Base-by-base conservation (phyloP, 2,113 vertebrate species). In the Parotia lawesii region DNA sequence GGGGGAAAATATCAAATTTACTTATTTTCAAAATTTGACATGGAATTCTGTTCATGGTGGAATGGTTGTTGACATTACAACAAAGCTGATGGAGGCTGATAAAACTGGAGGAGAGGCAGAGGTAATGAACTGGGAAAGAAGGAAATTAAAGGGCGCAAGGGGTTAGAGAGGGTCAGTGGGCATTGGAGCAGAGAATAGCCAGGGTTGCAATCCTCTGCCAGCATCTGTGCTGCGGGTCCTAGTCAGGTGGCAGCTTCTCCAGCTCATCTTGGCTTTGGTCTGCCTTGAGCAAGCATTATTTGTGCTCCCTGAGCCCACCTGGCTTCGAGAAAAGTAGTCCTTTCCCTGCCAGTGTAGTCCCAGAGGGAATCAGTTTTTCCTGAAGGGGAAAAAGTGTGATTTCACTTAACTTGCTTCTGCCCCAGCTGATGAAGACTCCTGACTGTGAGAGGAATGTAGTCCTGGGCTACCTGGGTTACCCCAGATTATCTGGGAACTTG, bases 361-460 rank as follows among this genome's bases (percentile, higher is more conserved):
- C 33, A n/a, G 23, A 37, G 31, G n/a, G 16, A 74, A 40, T 67
- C 44, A 42, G 23, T 47, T 75, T 9, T 40, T 85, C 29, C 24
- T 65, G 44, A 75, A 27, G 12, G 7, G 13, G 19, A 76, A 65
- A 37, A 84, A 33, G 20, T 12, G 13, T 72, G 50, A 42, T 79
- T 91, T 82, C n/a, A 60, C 29, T 16, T 31, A 75, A 21, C 12
- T 67, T 83, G 13, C 13, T 47, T 58, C 48, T 87, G 38, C 29
- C 33, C 22, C 5, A 9, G 33, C 25, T 70, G 62, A 50, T 87
- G 37, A 76, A 20, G 38, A 17, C 17, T 64, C n/a, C 37, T 64
- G 75, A 47, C 23, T 47, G 54, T 0, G 0, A 69, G 28, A 9
- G 10, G 6, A 37, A 16, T 18, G 17, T 76, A 54, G 27, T 53